Evolutionary conservation across 2,888 invertebrate species (phyloP).

Genomic region (Galeopsomyia nigrocyanea): DNA sequence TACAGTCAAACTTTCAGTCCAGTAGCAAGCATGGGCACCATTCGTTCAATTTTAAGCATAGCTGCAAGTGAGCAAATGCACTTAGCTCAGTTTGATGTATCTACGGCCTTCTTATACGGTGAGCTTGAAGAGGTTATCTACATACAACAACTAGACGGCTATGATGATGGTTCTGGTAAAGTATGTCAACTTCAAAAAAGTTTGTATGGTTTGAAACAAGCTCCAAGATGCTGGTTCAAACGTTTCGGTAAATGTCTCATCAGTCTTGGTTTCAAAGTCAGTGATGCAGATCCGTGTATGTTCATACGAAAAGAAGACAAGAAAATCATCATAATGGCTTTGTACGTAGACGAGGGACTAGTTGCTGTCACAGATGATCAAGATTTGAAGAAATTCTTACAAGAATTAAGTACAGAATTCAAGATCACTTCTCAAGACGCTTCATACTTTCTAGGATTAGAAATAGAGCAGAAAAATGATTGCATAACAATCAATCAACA

Average conservation of each 20-base stretch:
- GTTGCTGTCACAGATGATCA: slow-evolving; percentile 30
- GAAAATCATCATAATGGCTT: slow-evolving; percentile 40
- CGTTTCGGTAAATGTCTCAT: slow-evolving; percentile 31
- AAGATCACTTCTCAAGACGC: slow-evolving; percentile 34
- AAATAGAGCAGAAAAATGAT: slow-evolving; percentile 34
- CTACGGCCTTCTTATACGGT: slow-evolving; percentile 50
- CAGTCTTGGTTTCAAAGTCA: slow-evolving; percentile 34
- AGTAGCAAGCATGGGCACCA: slow-evolving; percentile 51
- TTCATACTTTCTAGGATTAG: slow-evolving; percentile 40
- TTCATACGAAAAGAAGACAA: slow-evolving; percentile 51
- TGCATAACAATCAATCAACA: slow-evolving; percentile 31
- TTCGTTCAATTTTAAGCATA: slow-evolving; percentile 52
- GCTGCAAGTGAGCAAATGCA: slow-evolving; percentile 53
- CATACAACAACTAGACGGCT: slow-evolving; percentile 53
- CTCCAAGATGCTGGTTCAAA: slow-evolving; percentile 54
- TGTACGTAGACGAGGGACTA: slow-evolving; percentile 49
- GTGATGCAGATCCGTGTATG: slow-evolving; percentile 53
- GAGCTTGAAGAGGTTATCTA: slow-evolving; percentile 50
- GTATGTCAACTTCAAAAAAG: slow-evolving; percentile 53
- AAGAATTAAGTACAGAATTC: slow-evolving; percentile 37
- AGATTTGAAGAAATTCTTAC: slow-evolving; percentile 33
- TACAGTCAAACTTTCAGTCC: slow-evolving; percentile 56
- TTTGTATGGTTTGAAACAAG: slow-evolving; percentile 58
- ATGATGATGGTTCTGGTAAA: slow-evolving; percentile 41
- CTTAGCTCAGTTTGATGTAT: slow-evolving; percentile 54